Base-by-base conservation (phyloP, 2,113 vertebrate species). In the Phalacrocorax brasilianus region DNA sequence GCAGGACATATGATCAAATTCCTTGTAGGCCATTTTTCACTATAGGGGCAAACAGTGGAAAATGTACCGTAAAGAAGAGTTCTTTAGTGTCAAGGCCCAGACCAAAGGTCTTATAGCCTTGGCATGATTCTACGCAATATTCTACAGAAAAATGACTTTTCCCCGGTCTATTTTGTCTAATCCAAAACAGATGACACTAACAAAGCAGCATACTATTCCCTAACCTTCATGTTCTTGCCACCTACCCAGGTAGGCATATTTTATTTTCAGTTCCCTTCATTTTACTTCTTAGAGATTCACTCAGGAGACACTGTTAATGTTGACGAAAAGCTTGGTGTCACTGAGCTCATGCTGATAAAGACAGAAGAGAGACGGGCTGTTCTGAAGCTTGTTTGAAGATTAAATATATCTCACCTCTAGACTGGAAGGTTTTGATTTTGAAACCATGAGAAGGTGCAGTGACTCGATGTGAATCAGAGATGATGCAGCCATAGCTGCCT, bases 381-480 rank as follows among this genome's bases (percentile, higher is more conserved):
- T 84, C 68, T 91, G 73, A 92, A 67, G 28, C 18, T 61, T 72
- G 8, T 91, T 85, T 95, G 87, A 83, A 83, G 74, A 95, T 85
- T 82, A 96, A 96, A 89, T 70, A 65, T 19, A 7, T 52, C 61
- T 95, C 56, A 84, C 26, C 67, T 83, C 45, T 77, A 88, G 45
- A 55, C 44, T 76, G 58, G 66, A 80, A 82, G 21, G 14, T 83
- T 96, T 72, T 73, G 66, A 66, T 63, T 93, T 79, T 80, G 63
- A 88, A 94, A 77, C 50, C n/a, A 33, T 27, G n/a, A 74, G 72
- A 81, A n/a, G 16, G 17, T 72, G 47, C 52, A 63, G 38, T 47
- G 68, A 40, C 28, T 86, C 50, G 19, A 5, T 12, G 38, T 38
- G 76, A 89, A 68, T 74, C 21, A 55, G 42, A 66, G 35, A 91